These are phyloP conservation scores for Rhabdornis inornatus DNA, from an alignment of 2,113 vertebrate species.

Conservation along the genomic window DNA sequence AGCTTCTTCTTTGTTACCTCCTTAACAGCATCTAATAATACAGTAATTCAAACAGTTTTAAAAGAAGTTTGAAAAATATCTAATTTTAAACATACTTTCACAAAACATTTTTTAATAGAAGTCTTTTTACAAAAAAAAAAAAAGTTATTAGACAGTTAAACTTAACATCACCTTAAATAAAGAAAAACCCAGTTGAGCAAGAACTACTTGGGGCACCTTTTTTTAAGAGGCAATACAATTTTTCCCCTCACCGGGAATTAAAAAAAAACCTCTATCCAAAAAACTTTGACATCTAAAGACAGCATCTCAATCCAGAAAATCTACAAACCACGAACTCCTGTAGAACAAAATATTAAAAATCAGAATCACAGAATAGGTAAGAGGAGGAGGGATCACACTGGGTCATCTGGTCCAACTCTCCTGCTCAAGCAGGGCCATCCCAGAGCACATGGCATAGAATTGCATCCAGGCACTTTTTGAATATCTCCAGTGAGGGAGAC, in stretches of 20 bases:
- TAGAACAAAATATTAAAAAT: background rate
- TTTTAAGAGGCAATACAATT: background rate
- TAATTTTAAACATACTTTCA: background rate
- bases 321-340: background rate
- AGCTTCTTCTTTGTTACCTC: slow-evolving; percentile 81
- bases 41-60: background rate
- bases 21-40: slow-evolving; percentile 80
- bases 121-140: background rate
- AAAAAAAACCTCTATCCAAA: background rate
- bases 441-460: background rate
- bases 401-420: background rate
- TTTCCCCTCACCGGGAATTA: background rate
- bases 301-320: background rate
- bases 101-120: background rate
- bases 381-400: background rate
- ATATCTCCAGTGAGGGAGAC: background rate
- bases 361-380: background rate
- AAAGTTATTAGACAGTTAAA: background rate
- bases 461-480: background rate
- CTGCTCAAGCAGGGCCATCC: background rate
- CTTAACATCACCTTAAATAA: background rate
- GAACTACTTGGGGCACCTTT: background rate
- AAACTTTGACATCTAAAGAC: background rate
- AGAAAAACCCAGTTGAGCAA: background rate
- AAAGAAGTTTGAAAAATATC: background rate